Conservation (phyloP, 2,797 vertebrate genomes). For the Columba guinea region DNA sequence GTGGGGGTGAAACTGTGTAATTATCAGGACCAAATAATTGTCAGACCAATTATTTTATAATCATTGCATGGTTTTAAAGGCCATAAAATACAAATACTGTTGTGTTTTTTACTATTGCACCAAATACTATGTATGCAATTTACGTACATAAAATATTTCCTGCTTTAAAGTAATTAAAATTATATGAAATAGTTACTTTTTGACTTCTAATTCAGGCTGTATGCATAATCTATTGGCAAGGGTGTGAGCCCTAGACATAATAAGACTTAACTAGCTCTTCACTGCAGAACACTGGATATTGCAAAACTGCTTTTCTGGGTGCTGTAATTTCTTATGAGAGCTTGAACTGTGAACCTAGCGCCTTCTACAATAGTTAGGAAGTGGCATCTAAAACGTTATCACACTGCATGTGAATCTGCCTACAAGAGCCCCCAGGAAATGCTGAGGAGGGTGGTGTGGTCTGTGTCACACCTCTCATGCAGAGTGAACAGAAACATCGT, state of each 20-base stretch:
- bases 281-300: neutral
- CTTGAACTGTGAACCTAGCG: neutral
- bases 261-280: neutral
- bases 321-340: neutral
- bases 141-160: neutral
- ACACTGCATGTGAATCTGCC: neutral
- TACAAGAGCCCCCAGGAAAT: neutral
- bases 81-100: neutral
- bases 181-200: neutral
- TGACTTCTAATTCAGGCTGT: neutral
- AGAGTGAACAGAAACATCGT: neutral
- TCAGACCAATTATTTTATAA: neutral
- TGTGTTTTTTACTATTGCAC: neutral
- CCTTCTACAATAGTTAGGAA: neutral
- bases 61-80: neutral
- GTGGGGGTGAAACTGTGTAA: neutral
- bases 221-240: neutral
- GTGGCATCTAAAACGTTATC: neutral
- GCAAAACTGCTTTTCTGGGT: neutral
- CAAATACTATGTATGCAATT: neutral
- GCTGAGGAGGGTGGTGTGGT: neutral
- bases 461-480: neutral
- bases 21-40: neutral
- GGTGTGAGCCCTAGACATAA: neutral
- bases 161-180: neutral